Base-by-base conservation (phyloP, 2,888 invertebrate genomes). In the Rhodophaea formosa region DNA sequence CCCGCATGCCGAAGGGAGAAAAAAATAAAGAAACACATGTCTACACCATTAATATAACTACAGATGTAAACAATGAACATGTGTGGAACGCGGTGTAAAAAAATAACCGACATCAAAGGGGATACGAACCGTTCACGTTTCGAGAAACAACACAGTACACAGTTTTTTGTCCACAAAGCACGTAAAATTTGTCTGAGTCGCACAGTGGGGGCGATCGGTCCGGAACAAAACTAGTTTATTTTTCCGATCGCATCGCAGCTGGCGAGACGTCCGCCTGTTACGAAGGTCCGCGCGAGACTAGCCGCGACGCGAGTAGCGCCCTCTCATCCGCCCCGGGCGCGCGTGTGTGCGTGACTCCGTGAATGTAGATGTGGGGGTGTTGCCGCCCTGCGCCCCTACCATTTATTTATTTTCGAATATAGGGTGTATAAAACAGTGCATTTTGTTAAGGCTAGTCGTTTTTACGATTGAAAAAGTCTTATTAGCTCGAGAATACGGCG, bases 281-380 rank as follows among this genome's bases (percentile, higher is more conserved):
- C 73, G 77, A 79, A 80, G 82, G 85, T 86, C 89, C 85, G 84
- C 87, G 91, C 92, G 91, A 90, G 92, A 92, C 92, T 92, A 51
- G 17, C 32, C 87, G 89, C 84, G 62, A 82, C 87, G 89, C 84
- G 61, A 62, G 73, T 74, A 80, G 88, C 88, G 88, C 89, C 88
- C 86, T 84, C 88, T 81, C 78, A 65, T 67, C 77, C 75, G 71
- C 76, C 74, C 79, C 72, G 69, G 61, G 67, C 69, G 75, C 77
- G 70, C 71, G 58, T 62, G 73, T 63, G 72, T 71, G 74, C 80
- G 86, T 84, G 77, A 75, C 77, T 77, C 80, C 63, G 81, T 75
- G 64, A 58, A 62, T 78, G 75, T 73, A 60, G 59, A 59, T 79
- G 82, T 81, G 71, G 57, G 77, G 67, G 79, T 75, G 77, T 73